Base-by-base conservation (phyloP, 35 echinoderm and acorn worm species). In the Holothuria glaberrima region DNA sequence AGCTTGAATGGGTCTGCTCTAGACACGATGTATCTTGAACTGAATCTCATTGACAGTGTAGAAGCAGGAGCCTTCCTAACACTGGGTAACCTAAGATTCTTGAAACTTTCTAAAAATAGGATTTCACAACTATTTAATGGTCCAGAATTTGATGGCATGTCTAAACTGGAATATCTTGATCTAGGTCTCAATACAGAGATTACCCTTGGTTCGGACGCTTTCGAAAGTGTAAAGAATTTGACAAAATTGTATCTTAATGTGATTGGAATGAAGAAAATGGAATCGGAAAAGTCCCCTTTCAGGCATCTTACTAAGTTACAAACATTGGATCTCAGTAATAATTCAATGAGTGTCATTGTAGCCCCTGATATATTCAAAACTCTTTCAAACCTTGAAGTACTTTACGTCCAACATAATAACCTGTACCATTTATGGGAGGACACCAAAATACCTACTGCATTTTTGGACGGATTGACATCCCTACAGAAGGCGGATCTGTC, bases 351-450 rank as follows among this genome's bases (percentile, higher is more conserved):
- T 68, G 27, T 32, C 44, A 58, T 90, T 27, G 18, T 89, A 44
- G 63, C 84, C 18, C 27, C 50, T 10, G 82, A 93, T 75, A 83
- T 91, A 6, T 91, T 97, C 66, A 81, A 71, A 25, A 21, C 38
- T 41, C 82, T 97, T 24, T 20, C 16, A 24, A 56, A 30, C 10
- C 75, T 97, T 4, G 82, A 93, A 45, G 92, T 88, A 20, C 44
- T 97, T 34, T 97, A 97, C 68, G 38, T 97, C 4, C 91, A 97
- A 36, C 94, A 97, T 44, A 97, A 97, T 63, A 93, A 93, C 30
- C 65, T 97, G 3, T 65, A 90, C 27, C 59, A 82, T 29, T 19
- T 91, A 41, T 97, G 94, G 94, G 65, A 97, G 44, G 82, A 86
- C 27, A 48, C 58, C 1, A 34, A 50, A n/a, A 80, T 67, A 89